Conservation (phyloP, 1,140 invertebrate species). For the Polypedilum vanderplanki region DNA sequence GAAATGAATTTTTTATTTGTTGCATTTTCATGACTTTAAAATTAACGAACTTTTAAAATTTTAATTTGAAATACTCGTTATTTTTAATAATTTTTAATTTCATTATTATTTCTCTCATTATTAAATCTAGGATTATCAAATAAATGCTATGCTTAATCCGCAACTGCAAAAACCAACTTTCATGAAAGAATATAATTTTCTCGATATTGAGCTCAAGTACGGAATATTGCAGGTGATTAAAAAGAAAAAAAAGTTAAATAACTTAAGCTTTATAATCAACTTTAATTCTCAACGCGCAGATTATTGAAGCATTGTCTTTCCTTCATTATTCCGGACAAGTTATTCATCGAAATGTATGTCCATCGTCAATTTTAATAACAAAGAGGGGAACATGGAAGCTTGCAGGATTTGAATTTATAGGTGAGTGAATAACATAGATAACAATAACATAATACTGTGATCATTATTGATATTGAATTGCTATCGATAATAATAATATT, state of each 20-base stretch:
- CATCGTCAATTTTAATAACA: constrained; percentile 87
- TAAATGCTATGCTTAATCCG: background rate
- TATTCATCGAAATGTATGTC: constrained; percentile 89
- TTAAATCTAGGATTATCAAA: too few species aligned
- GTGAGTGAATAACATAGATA: constrained; percentile 48
- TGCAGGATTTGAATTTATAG: constrained; percentile 87
- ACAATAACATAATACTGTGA: background rate
- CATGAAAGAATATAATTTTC: constrained; percentile 74
- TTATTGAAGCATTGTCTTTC: constrained; percentile 88
- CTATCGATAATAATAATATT: background rate
- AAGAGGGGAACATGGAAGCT: constrained; percentile 94
- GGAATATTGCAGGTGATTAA: constrained; percentile 79
- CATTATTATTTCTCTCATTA: too few species aligned
- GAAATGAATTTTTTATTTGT: too few species aligned
- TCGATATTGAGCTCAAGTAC: constrained; percentile 89
- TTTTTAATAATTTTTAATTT: too few species aligned
- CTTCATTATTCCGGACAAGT: constrained; percentile 78
- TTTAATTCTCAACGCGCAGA: constrained; percentile 50
- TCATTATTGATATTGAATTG: too few species aligned
- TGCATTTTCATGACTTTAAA: too few species aligned
- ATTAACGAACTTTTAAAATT: too few species aligned
- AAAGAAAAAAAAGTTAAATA: background rate
- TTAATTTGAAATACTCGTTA: too few species aligned
- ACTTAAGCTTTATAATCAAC: too few species aligned
- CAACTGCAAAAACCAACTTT: background rate